These are phyloP conservation scores for Nothura maculosa DNA, from an alignment of 2,797 vertebrate species.

Conservation along the genomic window DNA sequence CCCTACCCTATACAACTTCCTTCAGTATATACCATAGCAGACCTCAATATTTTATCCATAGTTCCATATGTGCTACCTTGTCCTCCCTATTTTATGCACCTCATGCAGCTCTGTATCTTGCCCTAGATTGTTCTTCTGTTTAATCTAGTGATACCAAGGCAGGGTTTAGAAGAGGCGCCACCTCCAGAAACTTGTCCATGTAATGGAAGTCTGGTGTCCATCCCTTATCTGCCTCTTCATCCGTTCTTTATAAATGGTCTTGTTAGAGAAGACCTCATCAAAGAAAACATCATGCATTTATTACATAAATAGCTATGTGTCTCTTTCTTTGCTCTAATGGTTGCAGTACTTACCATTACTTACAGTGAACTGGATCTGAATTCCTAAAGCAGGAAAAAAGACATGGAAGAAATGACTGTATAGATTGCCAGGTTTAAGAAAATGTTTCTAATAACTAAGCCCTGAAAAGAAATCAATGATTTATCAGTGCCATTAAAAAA, in stretches of 20 bases:
- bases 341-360: too few relatives aligned
- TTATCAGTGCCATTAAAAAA: background rate
- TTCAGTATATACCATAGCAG: background rate
- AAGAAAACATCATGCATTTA: background rate
- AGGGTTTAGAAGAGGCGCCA: background rate
- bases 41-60: background rate
- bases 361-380: constrained; percentile 11
- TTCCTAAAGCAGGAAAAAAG: constrained; percentile 18
- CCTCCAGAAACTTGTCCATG: background rate
- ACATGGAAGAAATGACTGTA: background rate
- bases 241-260: background rate
- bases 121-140: background rate
- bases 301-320: constrained; percentile 2
- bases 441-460: background rate
- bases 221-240: background rate
- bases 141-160: background rate
- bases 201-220: background rate
- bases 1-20: background rate
- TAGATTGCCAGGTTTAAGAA: background rate
- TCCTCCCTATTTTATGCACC: background rate
- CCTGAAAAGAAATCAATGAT: background rate
- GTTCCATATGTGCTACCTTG: background rate
- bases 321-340: background rate
- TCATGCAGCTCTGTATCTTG: background rate
- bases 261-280: background rate